These are phyloP conservation scores for Antennarius maculatus DNA, from an alignment of 2,797 vertebrate genomes.

Conservation along the genomic window DNA sequence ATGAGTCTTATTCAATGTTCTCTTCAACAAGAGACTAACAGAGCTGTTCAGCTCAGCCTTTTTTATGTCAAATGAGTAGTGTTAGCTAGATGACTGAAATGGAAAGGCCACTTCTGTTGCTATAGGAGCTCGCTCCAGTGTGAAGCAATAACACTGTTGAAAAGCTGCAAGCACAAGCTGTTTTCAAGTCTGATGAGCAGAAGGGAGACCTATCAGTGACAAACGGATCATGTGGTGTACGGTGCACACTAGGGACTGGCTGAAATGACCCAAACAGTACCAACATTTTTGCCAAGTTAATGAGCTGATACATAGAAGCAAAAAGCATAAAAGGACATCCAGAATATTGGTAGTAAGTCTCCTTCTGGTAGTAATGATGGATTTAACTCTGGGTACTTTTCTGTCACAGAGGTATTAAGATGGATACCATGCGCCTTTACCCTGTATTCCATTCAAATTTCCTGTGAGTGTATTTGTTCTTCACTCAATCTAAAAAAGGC, in stretches of 20 bases:
- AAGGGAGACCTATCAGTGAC: constrained; percentile 45
- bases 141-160: constrained; percentile 33
- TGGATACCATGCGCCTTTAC: constrained; percentile 11
- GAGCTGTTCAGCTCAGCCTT: constrained; percentile 53
- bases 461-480: neutral
- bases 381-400: constrained; percentile 44
- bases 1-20: constrained; percentile 32
- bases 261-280: constrained; percentile 48
- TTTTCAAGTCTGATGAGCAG: constrained; percentile 59
- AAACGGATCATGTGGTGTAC: constrained; percentile 47
- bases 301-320: constrained; percentile 58
- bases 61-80: constrained; percentile 59
- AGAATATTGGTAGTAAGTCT: constrained; percentile 48
- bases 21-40: constrained; percentile 46
- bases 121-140: constrained; percentile 51
- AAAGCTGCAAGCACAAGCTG: constrained; percentile 69
- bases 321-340: constrained; percentile 59
- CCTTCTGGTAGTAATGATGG: constrained; percentile 29
- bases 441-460: constrained; percentile 14
- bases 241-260: constrained; percentile 45
- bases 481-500: too few relatives aligned
- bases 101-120: constrained; percentile 34
- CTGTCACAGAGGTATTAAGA: constrained; percentile 30
- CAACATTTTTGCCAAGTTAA: constrained; percentile 70
- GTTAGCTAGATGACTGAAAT: constrained; percentile 48